Evolutionary conservation across 1,140 invertebrate genomes (phyloP).

Genomic region (Drosophila sechellia): DNA sequence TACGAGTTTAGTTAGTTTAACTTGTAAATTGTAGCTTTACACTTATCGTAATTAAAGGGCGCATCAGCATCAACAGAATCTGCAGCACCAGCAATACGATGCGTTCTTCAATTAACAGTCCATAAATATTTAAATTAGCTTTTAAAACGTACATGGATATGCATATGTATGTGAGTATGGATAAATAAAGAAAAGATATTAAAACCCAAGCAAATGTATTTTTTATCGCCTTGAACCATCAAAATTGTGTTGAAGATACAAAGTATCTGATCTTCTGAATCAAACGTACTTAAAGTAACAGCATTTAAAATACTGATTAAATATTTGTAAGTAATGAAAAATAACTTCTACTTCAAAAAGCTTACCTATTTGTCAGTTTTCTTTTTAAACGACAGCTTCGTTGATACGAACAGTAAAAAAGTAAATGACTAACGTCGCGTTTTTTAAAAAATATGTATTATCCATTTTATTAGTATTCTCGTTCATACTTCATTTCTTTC

Average conservation of each 20-base stretch:
- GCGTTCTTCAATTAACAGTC: slow-evolving; percentile 76
- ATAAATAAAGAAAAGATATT: slow-evolving; percentile 68
- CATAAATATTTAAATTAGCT: slow-evolving; percentile 83
- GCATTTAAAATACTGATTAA: no score
- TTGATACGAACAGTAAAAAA: neutral
- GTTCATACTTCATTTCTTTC: slow-evolving; percentile 29
- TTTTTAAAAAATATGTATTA: slow-evolving; percentile 31
- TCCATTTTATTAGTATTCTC: slow-evolving; percentile 21
- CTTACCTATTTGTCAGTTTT: neutral
- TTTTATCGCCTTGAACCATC: neutral
- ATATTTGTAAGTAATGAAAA: no score
- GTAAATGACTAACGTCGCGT: neutral
- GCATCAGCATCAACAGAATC: slow-evolving; percentile 18
- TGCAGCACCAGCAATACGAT: slow-evolving; percentile 41
- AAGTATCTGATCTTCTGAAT: no score
- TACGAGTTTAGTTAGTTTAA: slow-evolving; percentile 78
- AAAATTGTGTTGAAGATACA: no score
- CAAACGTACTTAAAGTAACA: no score
- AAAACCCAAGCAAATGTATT: slow-evolving; percentile 8
- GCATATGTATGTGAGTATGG: slow-evolving; percentile 52
- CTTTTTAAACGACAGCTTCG: neutral
- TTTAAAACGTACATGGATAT: slow-evolving; percentile 70
- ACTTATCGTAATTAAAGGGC: slow-evolving; percentile 68
- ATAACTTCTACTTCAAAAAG: no score
- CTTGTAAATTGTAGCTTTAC: slow-evolving; percentile 83